Percentiles rank a stretch among this genome's conserved stretches.
These are phyloP conservation scores for Cylas formicarius DNA, from an alignment of 1,140 invertebrate species.

Conservation along the genomic window DNA sequence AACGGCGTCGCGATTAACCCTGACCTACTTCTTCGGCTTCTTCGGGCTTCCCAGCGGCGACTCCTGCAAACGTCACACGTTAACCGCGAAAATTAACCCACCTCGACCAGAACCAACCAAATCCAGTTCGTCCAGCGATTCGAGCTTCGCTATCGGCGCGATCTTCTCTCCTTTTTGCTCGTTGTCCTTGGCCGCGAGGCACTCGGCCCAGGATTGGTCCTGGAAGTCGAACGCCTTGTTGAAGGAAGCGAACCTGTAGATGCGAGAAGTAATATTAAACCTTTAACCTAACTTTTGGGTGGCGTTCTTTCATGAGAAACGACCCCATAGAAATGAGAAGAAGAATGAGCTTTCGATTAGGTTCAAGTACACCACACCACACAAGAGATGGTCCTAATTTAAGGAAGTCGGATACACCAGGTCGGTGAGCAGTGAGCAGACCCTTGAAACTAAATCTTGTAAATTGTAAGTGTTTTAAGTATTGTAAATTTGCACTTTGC, in stretches of 20 bases:
- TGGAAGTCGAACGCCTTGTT: slow-evolving; percentile 41
- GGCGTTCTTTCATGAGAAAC: too few relatives aligned
- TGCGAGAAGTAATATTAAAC: neutral
- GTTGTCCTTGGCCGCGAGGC: slow-evolving; percentile 27
- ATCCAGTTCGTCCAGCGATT: slow-evolving; percentile 60
- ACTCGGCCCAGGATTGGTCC: slow-evolving; percentile 33
- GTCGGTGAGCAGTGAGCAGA: too few relatives aligned
- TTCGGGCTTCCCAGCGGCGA: slow-evolving; percentile 36
- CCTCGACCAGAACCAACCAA: slow-evolving; percentile 33
- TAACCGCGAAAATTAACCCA: neutral
- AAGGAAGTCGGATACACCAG: too few relatives aligned
- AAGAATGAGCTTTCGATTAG: too few relatives aligned
- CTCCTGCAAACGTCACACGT: slow-evolving; percentile 30
- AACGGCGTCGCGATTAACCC: slow-evolving; percentile 11
- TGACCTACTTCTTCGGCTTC: slow-evolving; percentile 35
- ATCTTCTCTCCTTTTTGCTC: slow-evolving; percentile 33
- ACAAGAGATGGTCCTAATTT: too few relatives aligned
- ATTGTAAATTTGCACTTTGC: too few relatives aligned
- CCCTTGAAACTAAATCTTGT: too few relatives aligned
- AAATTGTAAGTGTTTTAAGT: too few relatives aligned
- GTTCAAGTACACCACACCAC: too few relatives aligned
- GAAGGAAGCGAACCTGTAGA: slow-evolving; percentile 38
- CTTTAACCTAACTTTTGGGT: slow-evolving; percentile 1
- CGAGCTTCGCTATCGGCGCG: slow-evolving; percentile 58
- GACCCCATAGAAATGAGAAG: too few relatives aligned